Base-by-base conservation (phyloP, 2,113 vertebrate species). In the Mustelus asterias region DNA sequence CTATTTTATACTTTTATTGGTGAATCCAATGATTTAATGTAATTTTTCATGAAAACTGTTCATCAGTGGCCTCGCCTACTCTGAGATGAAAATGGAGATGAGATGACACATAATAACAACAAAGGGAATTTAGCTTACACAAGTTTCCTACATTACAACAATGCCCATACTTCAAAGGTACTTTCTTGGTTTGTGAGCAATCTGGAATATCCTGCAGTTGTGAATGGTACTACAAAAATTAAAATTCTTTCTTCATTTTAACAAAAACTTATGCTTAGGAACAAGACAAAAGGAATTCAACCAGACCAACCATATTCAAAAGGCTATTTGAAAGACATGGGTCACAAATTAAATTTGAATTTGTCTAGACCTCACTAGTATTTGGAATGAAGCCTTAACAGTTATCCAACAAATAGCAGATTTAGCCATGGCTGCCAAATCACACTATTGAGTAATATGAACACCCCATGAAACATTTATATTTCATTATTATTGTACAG, bases 321-420 rank as follows among this genome's bases (percentile, higher is more conserved):
- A 48, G 41, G 63, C 20, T 70, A 95, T 72, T 72, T 95, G 20
- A 72, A 44, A 67, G 48, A 29, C 26, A 54, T 10, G 54, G 24
- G 93, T 26, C 67, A 48, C 63, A 95, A 95, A 95, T 72, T 95
- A 95, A 95, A 95, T 70, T 72, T 72, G 93, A 72, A 48, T 95
- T 95, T 95, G 93, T 95, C 93, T 72, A 72, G 63, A 95, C 89
- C 89, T 93, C n/a, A 65, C 33, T 93, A 22, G n/a, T 10, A 67
- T 93, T 93, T 93, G 89, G 60, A 93, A 65, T 22, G 11, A 65
- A n/a, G 14, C 60, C 60, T 65, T 3, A 93, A 63, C 6, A 37
- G 18, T 93, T 60, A 93, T 93, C 89, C 89, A 67, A 65, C 33
- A 65, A 60, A 90, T 90, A 60, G 88, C 54, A 90, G 29, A 60